Conservation (phyloP, 1,140 invertebrate species). For the Steinernema feltiae region DNA sequence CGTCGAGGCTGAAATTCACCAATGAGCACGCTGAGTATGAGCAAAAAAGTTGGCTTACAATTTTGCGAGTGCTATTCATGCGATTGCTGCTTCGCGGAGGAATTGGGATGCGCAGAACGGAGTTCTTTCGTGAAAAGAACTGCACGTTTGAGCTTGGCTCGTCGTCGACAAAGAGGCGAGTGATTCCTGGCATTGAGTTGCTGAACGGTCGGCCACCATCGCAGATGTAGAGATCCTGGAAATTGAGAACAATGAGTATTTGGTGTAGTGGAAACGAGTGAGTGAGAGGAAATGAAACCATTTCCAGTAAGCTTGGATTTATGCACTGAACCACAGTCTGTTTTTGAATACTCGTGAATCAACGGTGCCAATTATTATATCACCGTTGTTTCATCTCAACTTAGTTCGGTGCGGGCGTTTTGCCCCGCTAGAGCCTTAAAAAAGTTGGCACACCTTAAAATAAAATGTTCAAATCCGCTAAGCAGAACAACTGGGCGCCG, state of each 20-base stretch:
- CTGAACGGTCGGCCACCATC: constrained; percentile 2
- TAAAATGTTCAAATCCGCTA: too few species aligned
- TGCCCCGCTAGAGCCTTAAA: too few species aligned
- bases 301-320: too few species aligned
- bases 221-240: constrained; percentile 5
- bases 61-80: constrained; percentile 15
- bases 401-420: too few species aligned
- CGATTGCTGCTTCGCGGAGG: constrained; percentile 36
- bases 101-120: constrained; percentile 36
- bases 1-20: neutral
- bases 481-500: too few species aligned
- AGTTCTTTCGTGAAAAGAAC: constrained; percentile 35
- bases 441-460: too few species aligned
- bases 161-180: neutral
- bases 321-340: too few species aligned
- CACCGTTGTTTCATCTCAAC: too few species aligned
- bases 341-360: too few species aligned
- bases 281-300: too few species aligned
- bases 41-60: neutral
- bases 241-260: neutral
- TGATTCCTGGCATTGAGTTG: neutral
- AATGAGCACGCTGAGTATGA: neutral
- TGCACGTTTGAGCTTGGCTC: constrained; percentile 7
- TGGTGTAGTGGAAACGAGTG: neutral
- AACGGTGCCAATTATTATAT: too few species aligned